Evolutionary conservation across 2,888 invertebrate species (phyloP), one percentile per base, ranked within the genome.

Genomic region (Polydrusus tereticollis): DNA sequence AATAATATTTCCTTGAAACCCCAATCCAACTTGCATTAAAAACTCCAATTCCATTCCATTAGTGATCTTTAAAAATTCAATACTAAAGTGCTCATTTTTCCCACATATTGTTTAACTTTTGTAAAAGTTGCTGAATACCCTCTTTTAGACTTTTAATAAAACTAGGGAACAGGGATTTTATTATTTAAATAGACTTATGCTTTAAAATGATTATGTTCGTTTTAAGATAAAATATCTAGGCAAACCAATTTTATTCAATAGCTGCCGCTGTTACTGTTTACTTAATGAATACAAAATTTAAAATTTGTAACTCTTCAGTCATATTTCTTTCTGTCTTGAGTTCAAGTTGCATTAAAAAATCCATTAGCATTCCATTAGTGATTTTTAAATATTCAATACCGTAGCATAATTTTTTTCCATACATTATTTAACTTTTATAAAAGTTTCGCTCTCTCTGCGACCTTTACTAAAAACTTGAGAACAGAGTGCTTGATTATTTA

Each of bases 41-140:
- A 70, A 73, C 65, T 73, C 70, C 70, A 73, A 70, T 73, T 73
- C 66, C 73, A 73, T 73, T 73, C 73, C 73, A 73, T 73, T 73
- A 73, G 73, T 58, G 16, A 58, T 73, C 67, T 66, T 73, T 70
- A 67, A 73, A 73, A 66, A 70, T 73, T 73, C 60, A 73, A 73
- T 73, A 73, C 23, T 16, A 21, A 7, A 67, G 52, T 45, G 70
- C 63, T 63, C 70, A 62, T 70, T 73, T 73, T 38, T 29, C 58
- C 26, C 65, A 57, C 59, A 55, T 60, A 62, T 68, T 72, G 68
- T 72, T 67, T 55, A 72, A 72, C 62, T 68, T 72, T 68, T 26
- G 14, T 26, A 20, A 26, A 65, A 55, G 41, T 70, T 52, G 47
- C 36, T 45, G 68, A n/a, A n/a, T n/a, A n/a, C 36, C 60, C 38